These are phyloP conservation scores for Paramisgurnus dabryanus DNA, from an alignment of 2,113 vertebrate species.

Conservation along the genomic window DNA sequence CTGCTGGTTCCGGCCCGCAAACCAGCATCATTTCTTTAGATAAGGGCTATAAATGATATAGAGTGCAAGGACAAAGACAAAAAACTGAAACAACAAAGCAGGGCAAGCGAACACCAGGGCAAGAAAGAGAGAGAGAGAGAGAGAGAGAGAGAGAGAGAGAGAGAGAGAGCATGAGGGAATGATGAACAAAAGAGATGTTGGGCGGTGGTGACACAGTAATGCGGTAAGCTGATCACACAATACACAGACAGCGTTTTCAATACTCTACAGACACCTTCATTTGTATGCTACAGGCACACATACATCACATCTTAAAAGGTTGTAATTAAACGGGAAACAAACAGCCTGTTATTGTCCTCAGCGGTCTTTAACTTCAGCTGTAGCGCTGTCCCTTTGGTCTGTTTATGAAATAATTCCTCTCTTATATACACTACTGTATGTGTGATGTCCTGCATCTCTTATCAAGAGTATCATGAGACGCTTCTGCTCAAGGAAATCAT, in stretches of 20 bases:
- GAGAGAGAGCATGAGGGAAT: neutral
- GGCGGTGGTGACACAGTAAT: neutral
- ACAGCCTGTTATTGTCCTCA: constrained; percentile 16
- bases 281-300: constrained; percentile 52
- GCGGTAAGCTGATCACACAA: constrained; percentile 35
- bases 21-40: neutral
- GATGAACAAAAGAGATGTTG: constrained; percentile 20
- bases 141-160: no score
- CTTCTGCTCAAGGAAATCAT: neutral
- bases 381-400: neutral
- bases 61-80: constrained; percentile 28
- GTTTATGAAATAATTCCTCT: neutral
- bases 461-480: neutral
- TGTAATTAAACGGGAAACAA: constrained; percentile 53
- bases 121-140: neutral
- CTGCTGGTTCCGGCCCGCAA: neutral
- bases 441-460: neutral
- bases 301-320: constrained; percentile 50
- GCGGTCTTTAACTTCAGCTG: neutral
- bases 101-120: neutral
- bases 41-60: constrained; percentile 23
- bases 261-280: constrained; percentile 55
- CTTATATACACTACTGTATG: neutral
- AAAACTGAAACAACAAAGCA: constrained; percentile 14
- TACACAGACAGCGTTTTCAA: constrained; percentile 17